These are phyloP conservation scores for Pecten maximus DNA, from an alignment of 2,888 invertebrate genomes.

Conservation along the genomic window DNA sequence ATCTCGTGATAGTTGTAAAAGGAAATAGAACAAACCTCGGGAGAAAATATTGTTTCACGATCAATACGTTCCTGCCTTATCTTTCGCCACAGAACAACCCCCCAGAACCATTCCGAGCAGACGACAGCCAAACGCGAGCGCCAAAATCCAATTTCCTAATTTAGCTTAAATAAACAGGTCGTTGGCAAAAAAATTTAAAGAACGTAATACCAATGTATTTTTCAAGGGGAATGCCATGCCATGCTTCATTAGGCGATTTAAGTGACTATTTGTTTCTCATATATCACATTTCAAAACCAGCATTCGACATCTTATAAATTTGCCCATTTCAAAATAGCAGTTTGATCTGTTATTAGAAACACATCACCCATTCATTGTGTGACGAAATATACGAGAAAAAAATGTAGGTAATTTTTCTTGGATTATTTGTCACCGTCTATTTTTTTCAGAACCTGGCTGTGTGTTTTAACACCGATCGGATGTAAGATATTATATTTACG, in stretches of 20 bases:
- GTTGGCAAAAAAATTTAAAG: slow-evolving; percentile 6
- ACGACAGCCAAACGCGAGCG: slow-evolving; percentile 44
- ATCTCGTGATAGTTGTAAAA: slow-evolving; percentile 35
- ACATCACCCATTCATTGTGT: too few species aligned
- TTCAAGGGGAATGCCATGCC: not conserved
- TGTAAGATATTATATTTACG: too few species aligned
- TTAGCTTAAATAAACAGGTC: slow-evolving; percentile 43
- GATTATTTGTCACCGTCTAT: too few species aligned
- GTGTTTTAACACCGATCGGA: too few species aligned
- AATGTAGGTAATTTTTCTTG: too few species aligned
- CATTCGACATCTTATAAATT: not conserved
- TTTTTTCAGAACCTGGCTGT: too few species aligned
- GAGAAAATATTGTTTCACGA: slow-evolving; percentile 21
- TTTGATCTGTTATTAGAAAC: not conserved
- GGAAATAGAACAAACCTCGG: slow-evolving; percentile 27
- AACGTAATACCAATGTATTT: not conserved
- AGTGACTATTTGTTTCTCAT: slow-evolving; percentile 17
- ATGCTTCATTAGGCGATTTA: not conserved
- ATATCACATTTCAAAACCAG: not conserved
- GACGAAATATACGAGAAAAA: too few species aligned
- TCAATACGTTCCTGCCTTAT: slow-evolving; percentile 9
- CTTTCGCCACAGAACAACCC: not conserved
- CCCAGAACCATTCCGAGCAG: not conserved
- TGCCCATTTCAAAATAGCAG: not conserved
- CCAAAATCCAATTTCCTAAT: slow-evolving; percentile 48